phyloP scores from a whole-genome alignment of 2,888 invertebrate species.

The Conops quadrifasciatus region DNA sequence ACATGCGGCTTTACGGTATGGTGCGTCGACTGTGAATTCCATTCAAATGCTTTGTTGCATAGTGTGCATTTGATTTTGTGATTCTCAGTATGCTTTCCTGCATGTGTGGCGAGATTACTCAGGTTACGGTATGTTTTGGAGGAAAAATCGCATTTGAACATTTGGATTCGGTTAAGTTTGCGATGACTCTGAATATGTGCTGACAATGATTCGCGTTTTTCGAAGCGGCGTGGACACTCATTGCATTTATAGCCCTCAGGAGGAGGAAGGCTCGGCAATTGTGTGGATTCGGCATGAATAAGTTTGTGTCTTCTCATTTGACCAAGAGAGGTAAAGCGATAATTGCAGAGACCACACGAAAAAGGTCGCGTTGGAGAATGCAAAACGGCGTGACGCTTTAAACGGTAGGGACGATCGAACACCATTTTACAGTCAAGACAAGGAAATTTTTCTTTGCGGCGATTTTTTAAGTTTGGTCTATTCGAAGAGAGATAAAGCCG shows the following conservation, averaged over 20 bases:
- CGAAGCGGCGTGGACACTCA: constrained; percentile 68
- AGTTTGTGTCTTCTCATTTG: constrained; percentile 53
- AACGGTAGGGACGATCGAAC: constrained; percentile 66
- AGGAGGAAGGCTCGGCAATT: constrained; percentile 19
- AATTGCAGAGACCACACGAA: constrained; percentile 51
- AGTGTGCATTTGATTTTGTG: constrained; percentile 68
- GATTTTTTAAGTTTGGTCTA: constrained; percentile 44
- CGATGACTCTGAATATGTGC: constrained; percentile 62
- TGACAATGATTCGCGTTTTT: constrained; percentile 67
- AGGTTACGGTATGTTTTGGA: constrained; percentile 65
- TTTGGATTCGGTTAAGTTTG: constrained; percentile 31
- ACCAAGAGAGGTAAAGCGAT: constrained; percentile 34
- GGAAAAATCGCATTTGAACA: constrained; percentile 66
- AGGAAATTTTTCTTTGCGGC: constrained; percentile 39
- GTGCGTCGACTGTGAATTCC: constrained; percentile 69
- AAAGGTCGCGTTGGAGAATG: constrained; percentile 51
- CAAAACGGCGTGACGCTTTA: constrained; percentile 53
- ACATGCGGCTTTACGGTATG: too few species aligned
- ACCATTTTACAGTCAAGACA: constrained; percentile 67
- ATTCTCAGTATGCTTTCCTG: constrained; percentile 68
- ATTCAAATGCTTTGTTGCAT: constrained; percentile 69
- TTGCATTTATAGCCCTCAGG: constrained; percentile 64
- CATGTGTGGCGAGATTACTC: constrained; percentile 66
- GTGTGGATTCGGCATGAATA: constrained; percentile 21
- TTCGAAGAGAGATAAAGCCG: neutral